Base-by-base conservation (phyloP, 2,888 invertebrate genomes). In the Cynaeus angustus region DNA sequence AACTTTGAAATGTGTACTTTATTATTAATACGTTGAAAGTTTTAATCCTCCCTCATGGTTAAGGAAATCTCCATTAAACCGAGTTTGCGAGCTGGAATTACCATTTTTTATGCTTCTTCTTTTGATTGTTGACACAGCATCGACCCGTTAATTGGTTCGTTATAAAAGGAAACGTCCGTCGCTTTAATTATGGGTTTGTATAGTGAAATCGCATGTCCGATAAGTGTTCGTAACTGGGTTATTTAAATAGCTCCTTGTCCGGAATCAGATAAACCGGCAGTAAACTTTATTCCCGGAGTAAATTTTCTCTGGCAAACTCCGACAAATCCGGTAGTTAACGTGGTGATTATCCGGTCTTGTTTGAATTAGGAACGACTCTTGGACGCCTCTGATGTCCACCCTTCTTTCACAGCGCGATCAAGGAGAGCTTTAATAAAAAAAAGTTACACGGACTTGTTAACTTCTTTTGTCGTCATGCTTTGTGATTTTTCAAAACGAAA, bases 251-350 rank as follows among this genome's bases (percentile, higher is more conserved):
- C 61, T 46, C 38, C 68, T 68, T 68, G 61, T 68, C 62, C 55
- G 43, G 55, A 37, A 68, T 68, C 68, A 61, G 68, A 61, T 68
- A 68, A 61, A 41, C 9, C 41, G 55, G 66, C 66, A 56, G 48
- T 46, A 62, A 68, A 68, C 30, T 68, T 68, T 68, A 68, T 68
- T 68, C 68, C 62, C 53, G 68, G 55, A 62, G 61, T 62, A 68
- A 68, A 68, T 68, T 68, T 61, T 61, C 68, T 68, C 53, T 33
- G 61, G 46, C 53, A 46, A 46, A 28, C 50, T 48, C 30, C 45
- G 13, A 14, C 48, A 58, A 66, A 59, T 67, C 59, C 66, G 66
- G 66, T 56, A 68, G 68, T 68, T 68, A 68, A 68, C 61, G 61
- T 53, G 37, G 52, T 53, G 61, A 68, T 61, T 68, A 68, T 46